Evolutionary conservation across 2,888 invertebrate genomes (phyloP).

Genomic region (Hybos culiciformis): DNA sequence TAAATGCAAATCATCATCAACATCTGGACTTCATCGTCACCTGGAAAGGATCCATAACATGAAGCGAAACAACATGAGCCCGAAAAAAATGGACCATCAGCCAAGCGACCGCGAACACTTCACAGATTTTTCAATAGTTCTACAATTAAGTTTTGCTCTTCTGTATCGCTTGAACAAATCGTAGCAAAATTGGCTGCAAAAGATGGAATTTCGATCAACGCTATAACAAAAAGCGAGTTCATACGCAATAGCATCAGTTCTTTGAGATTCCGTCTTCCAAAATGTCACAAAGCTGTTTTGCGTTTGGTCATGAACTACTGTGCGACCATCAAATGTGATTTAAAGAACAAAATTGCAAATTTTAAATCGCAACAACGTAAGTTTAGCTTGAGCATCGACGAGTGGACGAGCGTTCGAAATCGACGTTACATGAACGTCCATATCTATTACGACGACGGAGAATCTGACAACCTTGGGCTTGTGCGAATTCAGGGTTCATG

Average conservation of each 20-base stretch:
- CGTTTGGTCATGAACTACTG: constrained; percentile 2
- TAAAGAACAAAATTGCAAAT: not conserved
- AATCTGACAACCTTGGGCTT: not conserved
- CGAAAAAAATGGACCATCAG: not conserved
- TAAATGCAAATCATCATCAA: constrained; percentile 1
- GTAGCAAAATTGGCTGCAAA: not conserved
- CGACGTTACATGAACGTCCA: constrained; percentile 5
- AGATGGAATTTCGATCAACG: constrained; percentile 1
- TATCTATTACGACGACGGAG: not conserved
- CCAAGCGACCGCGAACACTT: constrained; percentile 1
- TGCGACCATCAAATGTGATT: not conserved
- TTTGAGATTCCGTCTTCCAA: not conserved
- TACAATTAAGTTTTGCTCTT: not conserved
- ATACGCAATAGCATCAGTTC: not conserved
- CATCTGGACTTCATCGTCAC: constrained; percentile 3
- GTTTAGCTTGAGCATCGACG: not conserved
- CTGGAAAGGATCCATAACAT: not conserved
- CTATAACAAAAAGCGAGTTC: not conserved
- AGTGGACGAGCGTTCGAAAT: constrained; percentile 4
- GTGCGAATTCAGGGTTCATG: constrained; percentile 2
- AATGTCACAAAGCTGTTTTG: constrained; percentile 1
- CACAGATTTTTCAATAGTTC: not conserved
- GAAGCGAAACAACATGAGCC: not conserved
- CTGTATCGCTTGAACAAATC: not conserved
- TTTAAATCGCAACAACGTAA: not conserved